These are phyloP conservation scores for Cosmia pyralina DNA, from an alignment of 2,888 invertebrate species.

Conservation along the genomic window DNA sequence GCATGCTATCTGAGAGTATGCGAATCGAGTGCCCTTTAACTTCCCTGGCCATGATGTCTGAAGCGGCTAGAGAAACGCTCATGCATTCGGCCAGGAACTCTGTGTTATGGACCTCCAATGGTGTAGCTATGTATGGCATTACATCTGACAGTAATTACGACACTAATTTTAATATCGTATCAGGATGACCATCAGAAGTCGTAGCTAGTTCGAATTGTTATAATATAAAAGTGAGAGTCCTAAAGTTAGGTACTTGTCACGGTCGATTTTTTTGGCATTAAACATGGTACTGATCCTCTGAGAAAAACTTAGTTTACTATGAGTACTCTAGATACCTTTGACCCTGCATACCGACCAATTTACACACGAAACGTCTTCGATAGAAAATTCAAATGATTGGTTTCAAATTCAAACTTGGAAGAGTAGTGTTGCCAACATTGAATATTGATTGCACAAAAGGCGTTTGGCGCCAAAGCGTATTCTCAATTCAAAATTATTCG, in stretches of 20 bases:
- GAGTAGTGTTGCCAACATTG: constrained; percentile 86
- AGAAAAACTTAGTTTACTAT: background rate
- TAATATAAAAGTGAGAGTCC: background rate
- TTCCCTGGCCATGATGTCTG: too few species aligned
- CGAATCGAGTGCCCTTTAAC: too few species aligned
- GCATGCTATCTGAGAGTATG: too few species aligned
- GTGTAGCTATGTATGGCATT: background rate
- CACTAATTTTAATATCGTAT: background rate
- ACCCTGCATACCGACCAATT: constrained; percentile 51
- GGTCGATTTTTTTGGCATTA: background rate
- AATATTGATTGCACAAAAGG: constrained; percentile 91
- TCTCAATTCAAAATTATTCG: constrained; percentile 90
- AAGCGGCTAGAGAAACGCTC: too few species aligned
- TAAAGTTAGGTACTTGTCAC: background rate
- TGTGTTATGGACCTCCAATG: too few species aligned
- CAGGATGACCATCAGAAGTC: background rate
- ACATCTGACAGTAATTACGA: background rate
- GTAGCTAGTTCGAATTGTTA: background rate
- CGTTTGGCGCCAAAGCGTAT: constrained; percentile 89
- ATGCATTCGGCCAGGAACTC: too few species aligned
- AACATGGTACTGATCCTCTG: background rate
- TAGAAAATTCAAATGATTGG: constrained; percentile 84
- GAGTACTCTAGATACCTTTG: constrained; percentile 7
- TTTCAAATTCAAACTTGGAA: constrained; percentile 83
- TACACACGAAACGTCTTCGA: constrained; percentile 74